Conservation (phyloP, 2,797 vertebrate species). For the Enoplosus armatus region DNA sequence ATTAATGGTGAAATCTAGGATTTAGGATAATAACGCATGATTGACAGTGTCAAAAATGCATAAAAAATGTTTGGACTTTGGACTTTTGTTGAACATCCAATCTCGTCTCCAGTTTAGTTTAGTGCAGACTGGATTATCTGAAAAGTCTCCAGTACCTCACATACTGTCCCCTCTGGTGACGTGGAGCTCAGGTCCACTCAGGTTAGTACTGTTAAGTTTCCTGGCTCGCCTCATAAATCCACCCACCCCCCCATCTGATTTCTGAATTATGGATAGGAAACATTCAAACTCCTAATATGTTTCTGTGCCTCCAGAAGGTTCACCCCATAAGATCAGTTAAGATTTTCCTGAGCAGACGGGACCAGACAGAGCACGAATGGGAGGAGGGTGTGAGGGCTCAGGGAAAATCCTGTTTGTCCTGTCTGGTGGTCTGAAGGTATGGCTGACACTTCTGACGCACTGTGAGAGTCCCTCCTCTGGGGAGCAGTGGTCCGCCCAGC, state of each 20-base stretch:
- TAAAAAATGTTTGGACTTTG: neutral
- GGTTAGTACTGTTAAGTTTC: constrained; percentile 25
- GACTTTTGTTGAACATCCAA: neutral
- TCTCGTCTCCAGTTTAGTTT: neutral
- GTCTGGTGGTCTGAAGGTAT: constrained; percentile 54
- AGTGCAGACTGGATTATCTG: neutral
- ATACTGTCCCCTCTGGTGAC: neutral
- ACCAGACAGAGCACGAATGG: constrained; percentile 39
- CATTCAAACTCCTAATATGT: constrained; percentile 64
- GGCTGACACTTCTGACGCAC: constrained; percentile 45
- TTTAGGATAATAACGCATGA: neutral
- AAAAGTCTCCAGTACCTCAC: neutral
- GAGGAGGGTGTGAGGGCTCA: constrained; percentile 54
- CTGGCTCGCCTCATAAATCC: constrained; percentile 53
- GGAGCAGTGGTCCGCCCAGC: constrained; percentile 31
- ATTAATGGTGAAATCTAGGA: neutral
- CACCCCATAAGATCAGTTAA: constrained; percentile 67
- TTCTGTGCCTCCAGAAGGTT: constrained; percentile 62
- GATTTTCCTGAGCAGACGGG: constrained; percentile 55
- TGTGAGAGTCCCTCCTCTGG: constrained; percentile 50
- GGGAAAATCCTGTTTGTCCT: constrained; percentile 68
- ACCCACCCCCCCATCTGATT: constrained; percentile 56
- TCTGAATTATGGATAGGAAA: constrained; percentile 64
- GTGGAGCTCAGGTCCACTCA: constrained; percentile 11
- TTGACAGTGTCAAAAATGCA: neutral